Evolutionary conservation across 2,797 vertebrate species (phyloP).

Genomic region (Apogon talboti): DNA sequence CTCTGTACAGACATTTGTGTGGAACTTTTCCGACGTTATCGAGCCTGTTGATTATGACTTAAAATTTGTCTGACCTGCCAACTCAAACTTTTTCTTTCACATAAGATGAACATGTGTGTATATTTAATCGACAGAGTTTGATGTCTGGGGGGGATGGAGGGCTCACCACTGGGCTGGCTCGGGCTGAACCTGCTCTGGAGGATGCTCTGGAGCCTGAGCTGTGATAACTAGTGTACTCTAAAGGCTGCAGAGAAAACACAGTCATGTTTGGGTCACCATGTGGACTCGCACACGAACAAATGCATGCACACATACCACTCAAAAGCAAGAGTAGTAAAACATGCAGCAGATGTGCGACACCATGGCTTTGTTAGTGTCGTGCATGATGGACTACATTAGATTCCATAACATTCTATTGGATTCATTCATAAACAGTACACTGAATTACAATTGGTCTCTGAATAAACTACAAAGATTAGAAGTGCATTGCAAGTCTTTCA

Average conservation of each 20-base stretch:
- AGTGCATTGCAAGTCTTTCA: too few species aligned
- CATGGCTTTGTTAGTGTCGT: background rate
- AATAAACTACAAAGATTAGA: too few species aligned
- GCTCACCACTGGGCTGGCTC: conserved; percentile 97
- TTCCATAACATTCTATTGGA: background rate
- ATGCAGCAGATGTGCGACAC: background rate
- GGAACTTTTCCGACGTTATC: too few species aligned
- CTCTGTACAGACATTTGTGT: too few species aligned
- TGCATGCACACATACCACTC: background rate
- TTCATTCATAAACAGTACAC: too few species aligned
- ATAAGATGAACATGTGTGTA: too few species aligned
- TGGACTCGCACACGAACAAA: background rate
- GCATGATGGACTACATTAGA: background rate
- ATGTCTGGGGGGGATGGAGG: conserved; percentile 12
- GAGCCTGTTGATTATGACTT: too few species aligned
- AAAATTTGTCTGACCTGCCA: too few species aligned
- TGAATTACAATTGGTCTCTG: too few species aligned
- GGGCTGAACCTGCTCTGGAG: conserved; percentile 92
- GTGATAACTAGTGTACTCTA: conserved; percentile 88
- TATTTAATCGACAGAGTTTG: too few species aligned
- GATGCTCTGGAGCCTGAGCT: conserved; percentile 90
- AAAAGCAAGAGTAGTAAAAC: background rate
- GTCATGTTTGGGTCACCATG: background rate
- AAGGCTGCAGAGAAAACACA: conserved; percentile 80
- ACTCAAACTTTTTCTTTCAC: too few species aligned